A percentile compares a stretch with the other conserved stretches of the same genome.
These are phyloP conservation scores for Chrysogorgia sp. DNA, from an alignment of 92 coral and sea anemone species.

Conservation along the genomic window DNA sequence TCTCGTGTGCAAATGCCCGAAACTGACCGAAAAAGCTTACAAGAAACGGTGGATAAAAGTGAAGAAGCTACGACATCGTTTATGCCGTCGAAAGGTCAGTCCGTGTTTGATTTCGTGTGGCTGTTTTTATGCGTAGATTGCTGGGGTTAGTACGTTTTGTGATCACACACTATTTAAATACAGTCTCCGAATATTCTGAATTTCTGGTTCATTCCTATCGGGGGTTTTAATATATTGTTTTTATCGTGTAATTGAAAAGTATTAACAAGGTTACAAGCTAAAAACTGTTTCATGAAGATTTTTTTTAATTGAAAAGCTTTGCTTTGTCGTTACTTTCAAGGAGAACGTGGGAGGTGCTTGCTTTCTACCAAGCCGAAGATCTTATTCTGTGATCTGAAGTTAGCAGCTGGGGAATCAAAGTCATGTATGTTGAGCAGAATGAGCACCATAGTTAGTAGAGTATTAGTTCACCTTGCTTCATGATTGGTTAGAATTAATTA, in stretches of 20 bases:
- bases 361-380: slow-evolving; percentile 90
- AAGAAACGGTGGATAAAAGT: slow-evolving; percentile 43
- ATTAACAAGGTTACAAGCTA: too few relatives aligned
- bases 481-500: too few relatives aligned
- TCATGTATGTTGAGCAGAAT: slow-evolving; percentile 87
- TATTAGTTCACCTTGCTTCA: too few relatives aligned
- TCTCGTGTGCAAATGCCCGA: slow-evolving; percentile 70
- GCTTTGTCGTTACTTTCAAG: slow-evolving; percentile 59
- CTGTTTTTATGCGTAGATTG: neutral
- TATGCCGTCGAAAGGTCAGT: slow-evolving; percentile 91
- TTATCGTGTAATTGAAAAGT: too few relatives aligned
- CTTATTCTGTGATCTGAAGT: slow-evolving; percentile 86
- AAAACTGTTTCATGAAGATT: too few relatives aligned
- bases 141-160: neutral
- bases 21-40: slow-evolving; percentile 56
- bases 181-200: neutral
- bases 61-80: slow-evolving; percentile 85
- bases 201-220: neutral
- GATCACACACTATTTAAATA: neutral
- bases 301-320: too few relatives aligned
- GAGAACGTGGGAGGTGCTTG: slow-evolving; percentile 93
- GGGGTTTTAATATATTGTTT: neutral
- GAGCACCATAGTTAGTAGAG: too few relatives aligned
- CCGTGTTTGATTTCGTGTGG: slow-evolving; percentile 4
- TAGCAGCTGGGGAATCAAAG: slow-evolving; percentile 88